Percentiles rank a stretch among this genome's conserved stretches.
phyloP scores from a whole-genome alignment of 1,140 invertebrate species.

The Melitaea cinxia region DNA sequence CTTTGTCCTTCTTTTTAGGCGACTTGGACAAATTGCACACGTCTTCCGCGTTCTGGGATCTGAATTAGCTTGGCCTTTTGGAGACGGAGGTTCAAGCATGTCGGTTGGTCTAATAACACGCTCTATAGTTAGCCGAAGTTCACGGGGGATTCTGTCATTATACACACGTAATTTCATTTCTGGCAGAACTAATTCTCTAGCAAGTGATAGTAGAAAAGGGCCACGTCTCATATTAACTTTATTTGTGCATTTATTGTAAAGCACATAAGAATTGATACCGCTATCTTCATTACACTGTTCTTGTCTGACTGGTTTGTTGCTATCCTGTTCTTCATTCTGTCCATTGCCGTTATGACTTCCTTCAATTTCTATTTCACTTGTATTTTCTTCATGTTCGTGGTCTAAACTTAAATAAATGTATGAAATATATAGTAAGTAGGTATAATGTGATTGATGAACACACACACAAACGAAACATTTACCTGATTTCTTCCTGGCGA shows the following conservation, averaged over 20 bases:
- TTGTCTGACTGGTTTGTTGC: not conserved
- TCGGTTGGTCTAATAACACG: not conserved
- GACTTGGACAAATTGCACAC: slow-evolving; percentile 32
- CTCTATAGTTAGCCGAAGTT: not conserved
- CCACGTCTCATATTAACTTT: too few species aligned
- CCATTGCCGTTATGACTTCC: not conserved
- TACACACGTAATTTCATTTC: not conserved
- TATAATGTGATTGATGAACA: slow-evolving; percentile 31
- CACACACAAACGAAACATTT: too few species aligned
- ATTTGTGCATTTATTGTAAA: not conserved
- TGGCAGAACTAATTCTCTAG: not conserved
- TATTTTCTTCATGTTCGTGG: too few species aligned
- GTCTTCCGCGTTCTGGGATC: slow-evolving; percentile 33
- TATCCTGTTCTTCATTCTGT: not conserved
- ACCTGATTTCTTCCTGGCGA: too few species aligned
- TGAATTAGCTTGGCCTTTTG: not conserved
- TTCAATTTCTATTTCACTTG: not conserved
- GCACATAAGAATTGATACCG: not conserved
- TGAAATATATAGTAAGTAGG: too few species aligned
- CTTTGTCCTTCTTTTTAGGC: slow-evolving; percentile 35
- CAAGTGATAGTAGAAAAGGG: not conserved
- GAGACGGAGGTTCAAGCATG: slow-evolving; percentile 17
- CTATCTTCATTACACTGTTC: too few species aligned
- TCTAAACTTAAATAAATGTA: too few species aligned
- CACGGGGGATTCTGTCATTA: not conserved